Base-by-base conservation (phyloP, 2,888 invertebrate genomes). In the Auanema freiburgensis region DNA sequence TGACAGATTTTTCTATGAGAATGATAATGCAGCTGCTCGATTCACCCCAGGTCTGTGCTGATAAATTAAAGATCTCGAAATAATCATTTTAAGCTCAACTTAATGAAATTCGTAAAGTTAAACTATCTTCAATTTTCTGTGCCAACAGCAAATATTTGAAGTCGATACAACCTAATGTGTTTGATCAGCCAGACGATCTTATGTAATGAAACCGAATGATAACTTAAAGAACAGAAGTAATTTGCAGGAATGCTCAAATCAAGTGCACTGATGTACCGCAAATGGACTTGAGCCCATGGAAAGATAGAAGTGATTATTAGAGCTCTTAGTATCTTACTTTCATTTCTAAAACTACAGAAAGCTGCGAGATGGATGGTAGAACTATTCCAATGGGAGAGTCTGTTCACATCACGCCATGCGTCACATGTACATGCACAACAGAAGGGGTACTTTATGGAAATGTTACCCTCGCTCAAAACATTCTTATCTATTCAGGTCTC, bases 1-100 rank as follows among this genome's bases (percentile, higher is more conserved):
- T 82, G 97, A 97, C 87, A 88, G 96, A 77, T 95, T 91, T 87
- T 97, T 95, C 92, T 95, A 94, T 84, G 84, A 85, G 71, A 83
- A 84, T 60, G 79, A 83, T 50, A 76, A 78, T 55, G 63, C 67
- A 11, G 83, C 75, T 3, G 81, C 82, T 0, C 66, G 74, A 42
- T 83, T 83, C 69, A 83, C 79, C 0, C 79, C 79, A 51, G 69
- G 79, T 81, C 57, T 91, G 46, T 8, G 12, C 11, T 24, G 16
- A 55, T 25, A 11, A 11, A 4, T 4, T 8, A 21, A 52, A 21
- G 51, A 3, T 18, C 25, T 21, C 23, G 25, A 40, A 60, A 42
- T 14, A 40, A 23, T 43, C 2, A 41, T 64, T 66, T 77, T 58
- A 59, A 83, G 84, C 76, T 40, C 94, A 95, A 88, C 86, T 94